Conservation (phyloP, 2,797 vertebrate species). For the Phoxinus dragarum region DNA sequence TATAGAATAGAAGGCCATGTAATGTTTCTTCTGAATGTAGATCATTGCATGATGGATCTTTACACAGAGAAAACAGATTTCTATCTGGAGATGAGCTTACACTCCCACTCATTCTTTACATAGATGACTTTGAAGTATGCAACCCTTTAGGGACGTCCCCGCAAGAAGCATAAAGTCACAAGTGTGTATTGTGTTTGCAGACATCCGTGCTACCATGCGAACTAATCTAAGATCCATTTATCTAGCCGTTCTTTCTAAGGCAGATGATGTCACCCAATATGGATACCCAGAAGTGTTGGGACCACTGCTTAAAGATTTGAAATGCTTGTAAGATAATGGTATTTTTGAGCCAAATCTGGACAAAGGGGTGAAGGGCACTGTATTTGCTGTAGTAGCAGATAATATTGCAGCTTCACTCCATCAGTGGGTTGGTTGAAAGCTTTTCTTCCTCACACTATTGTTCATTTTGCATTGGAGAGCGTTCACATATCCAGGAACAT, state of each 20-base stretch:
- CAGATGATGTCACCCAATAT: constrained; percentile 40
- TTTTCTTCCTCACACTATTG: constrained; percentile 44
- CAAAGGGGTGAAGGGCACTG: constrained; percentile 44
- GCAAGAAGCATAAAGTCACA: background rate
- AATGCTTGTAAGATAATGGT: constrained; percentile 50
- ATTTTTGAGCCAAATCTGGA: constrained; percentile 16
- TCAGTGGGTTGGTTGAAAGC: constrained; percentile 51
- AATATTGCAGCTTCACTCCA: constrained; percentile 41
- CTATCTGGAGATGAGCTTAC: no score
- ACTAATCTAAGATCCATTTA: constrained; percentile 40
- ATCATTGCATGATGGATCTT: constrained; percentile 37
- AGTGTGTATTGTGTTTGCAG: constrained; percentile 48
- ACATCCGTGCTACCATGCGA: background rate
- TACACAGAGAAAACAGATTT: constrained; percentile 26
- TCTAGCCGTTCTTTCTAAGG: constrained; percentile 50
- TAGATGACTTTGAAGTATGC: no score
- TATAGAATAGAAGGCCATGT: constrained; percentile 33
- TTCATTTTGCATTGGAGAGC: constrained; percentile 40
- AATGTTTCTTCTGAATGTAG: constrained; percentile 21
- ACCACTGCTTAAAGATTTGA: constrained; percentile 48
- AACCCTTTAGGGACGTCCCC: no score
- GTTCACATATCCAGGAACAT: constrained; percentile 51
- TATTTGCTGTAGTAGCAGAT: constrained; percentile 45
- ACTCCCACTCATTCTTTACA: no score
- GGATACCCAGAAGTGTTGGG: constrained; percentile 44